Evolutionary conservation across 2,797 vertebrate genomes (phyloP).

Genomic region (Vespertilio murinus): DNA sequence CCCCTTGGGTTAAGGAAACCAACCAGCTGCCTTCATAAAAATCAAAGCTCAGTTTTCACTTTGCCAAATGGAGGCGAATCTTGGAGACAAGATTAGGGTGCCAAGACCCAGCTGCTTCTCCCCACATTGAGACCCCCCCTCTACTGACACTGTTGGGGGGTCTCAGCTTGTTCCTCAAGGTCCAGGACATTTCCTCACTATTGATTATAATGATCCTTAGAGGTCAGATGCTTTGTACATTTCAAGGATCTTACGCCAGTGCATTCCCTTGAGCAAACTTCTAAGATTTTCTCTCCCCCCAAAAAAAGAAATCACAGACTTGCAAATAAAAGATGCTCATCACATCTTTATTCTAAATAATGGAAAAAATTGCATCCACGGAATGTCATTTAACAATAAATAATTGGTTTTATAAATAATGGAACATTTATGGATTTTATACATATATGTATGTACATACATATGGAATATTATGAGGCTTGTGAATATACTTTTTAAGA

Average conservation of each 20-base stretch:
- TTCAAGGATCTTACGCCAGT: background rate
- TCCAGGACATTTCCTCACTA: background rate
- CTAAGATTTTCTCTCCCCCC: background rate
- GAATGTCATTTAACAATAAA: background rate
- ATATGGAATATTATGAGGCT: background rate
- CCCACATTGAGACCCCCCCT: background rate
- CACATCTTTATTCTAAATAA: constrained; percentile 24
- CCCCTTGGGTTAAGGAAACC: background rate
- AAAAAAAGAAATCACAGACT: background rate
- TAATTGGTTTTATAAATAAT: constrained; percentile 16
- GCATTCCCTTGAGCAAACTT: background rate
- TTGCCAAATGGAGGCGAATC: background rate
- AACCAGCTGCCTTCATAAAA: background rate
- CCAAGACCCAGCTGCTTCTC: background rate
- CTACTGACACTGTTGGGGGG: background rate
- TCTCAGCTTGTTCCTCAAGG: background rate
- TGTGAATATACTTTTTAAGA: background rate
- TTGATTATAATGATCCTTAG: background rate
- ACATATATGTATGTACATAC: too few relatives aligned
- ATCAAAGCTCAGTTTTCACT: background rate
- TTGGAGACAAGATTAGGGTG: background rate
- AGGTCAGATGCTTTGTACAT: background rate
- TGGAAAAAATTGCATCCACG: background rate
- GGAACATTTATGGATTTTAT: background rate
- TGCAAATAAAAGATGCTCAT: background rate